Evolutionary conservation across 2,113 vertebrate genomes (phyloP).

Genomic region (Perca schrenkii): DNA sequence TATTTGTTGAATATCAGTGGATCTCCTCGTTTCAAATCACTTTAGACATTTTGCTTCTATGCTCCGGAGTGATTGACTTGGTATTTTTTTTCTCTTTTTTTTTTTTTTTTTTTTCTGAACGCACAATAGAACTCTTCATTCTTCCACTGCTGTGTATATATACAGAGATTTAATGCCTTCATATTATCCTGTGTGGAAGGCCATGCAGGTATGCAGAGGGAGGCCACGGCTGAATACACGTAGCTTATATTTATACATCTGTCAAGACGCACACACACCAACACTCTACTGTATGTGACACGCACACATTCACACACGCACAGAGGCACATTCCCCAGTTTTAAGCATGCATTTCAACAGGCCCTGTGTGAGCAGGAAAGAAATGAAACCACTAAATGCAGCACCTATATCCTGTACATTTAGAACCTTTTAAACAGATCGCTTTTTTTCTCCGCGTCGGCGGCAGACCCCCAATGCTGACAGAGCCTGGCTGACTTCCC

Average conservation of each 20-base stretch:
- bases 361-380: conserved; percentile 64
- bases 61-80: background rate
- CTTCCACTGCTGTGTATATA: conserved; percentile 15
- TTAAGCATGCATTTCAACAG: conserved; percentile 66
- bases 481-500: conserved; percentile 78
- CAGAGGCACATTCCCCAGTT: conserved; percentile 56
- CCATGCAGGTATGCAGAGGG: conserved; percentile 50
- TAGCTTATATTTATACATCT: conserved; percentile 67
- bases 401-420: conserved; percentile 67
- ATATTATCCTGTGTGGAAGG: conserved; percentile 14
- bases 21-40: background rate
- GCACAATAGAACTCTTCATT: conserved; percentile 10
- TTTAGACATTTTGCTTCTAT: too few relatives aligned
- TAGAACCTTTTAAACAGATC: conserved; percentile 66
- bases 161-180: conserved; percentile 12
- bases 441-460: conserved; percentile 28
- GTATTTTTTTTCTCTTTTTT: too few relatives aligned
- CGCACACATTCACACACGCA: background rate
- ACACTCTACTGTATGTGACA: conserved; percentile 16
- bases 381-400: conserved; percentile 64
- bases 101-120: background rate
- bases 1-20: background rate
- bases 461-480: conserved; percentile 67
- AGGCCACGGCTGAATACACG: conserved; percentile 60
- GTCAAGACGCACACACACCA: conserved; percentile 37